phyloP scores from a whole-genome alignment of 2,797 vertebrate species.

The Erethizon dorsatum region DNA sequence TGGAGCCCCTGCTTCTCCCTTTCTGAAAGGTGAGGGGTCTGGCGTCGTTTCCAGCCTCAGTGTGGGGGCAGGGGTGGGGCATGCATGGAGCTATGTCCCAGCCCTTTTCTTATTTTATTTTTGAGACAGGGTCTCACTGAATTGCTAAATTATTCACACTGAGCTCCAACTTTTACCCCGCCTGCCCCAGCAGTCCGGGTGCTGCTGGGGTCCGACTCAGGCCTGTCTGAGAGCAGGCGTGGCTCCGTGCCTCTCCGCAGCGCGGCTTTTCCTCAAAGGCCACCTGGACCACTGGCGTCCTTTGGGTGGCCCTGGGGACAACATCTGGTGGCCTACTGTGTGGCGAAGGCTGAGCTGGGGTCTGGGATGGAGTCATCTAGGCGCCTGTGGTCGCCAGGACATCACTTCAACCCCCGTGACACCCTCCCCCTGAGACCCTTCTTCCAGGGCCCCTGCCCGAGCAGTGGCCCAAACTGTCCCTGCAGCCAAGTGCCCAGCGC shows the following conservation, averaged over 20 bases:
- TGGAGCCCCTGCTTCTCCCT: too few species aligned
- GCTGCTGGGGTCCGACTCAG: too few species aligned
- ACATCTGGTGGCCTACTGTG: background rate
- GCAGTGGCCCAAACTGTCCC: background rate
- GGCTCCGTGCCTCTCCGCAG: background rate
- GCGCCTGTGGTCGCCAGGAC: background rate
- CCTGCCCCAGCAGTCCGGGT: background rate
- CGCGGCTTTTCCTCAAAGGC: background rate
- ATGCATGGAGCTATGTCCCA: background rate
- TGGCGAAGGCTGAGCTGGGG: background rate
- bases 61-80: background rate
- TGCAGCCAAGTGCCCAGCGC: fast-evolving
- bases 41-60: background rate
- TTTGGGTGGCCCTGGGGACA: background rate
- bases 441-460: background rate
- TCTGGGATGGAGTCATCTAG: background rate
- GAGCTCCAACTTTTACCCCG: background rate
- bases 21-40: background rate
- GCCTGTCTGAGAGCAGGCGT: background rate
- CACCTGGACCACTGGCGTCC: fast-evolving
- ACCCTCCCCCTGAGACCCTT: background rate
- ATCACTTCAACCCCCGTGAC: background rate
- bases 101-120: background rate
- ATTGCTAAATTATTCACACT: background rate
- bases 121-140: background rate